Evolutionary conservation across 2,113 vertebrate species (phyloP).

Genomic region (Stegastes partitus): DNA sequence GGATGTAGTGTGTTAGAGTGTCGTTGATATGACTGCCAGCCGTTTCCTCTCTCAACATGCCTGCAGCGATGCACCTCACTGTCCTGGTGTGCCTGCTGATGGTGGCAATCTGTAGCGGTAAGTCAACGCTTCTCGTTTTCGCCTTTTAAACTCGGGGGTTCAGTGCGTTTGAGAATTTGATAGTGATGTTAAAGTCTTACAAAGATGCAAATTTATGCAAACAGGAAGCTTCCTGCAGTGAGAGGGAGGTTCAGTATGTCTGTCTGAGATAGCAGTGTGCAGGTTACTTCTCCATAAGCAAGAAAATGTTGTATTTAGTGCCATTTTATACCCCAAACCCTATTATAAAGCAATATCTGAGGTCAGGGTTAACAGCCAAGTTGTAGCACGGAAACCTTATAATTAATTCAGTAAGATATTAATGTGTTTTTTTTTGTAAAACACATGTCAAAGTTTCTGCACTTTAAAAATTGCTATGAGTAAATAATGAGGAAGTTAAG

Average conservation of each 20-base stretch:
- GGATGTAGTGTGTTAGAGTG: constrained; percentile 67
- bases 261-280: not conserved
- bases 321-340: not conserved
- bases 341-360: not conserved
- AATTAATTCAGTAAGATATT: not conserved
- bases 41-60: constrained; percentile 62
- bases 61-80: constrained; percentile 45
- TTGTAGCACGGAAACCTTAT: not conserved
- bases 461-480: not conserved
- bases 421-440: not conserved
- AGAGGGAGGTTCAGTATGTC: not conserved
- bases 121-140: constrained; percentile 43
- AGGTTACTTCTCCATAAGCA: not conserved
- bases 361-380: not conserved
- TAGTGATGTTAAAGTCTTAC: not conserved
- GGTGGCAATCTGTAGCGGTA: constrained; percentile 45
- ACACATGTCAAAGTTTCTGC: too few relatives aligned
- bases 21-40: constrained; percentile 26
- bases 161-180: not conserved
- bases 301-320: not conserved
- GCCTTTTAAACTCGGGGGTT: not conserved
- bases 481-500: constrained; percentile 7
- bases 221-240: constrained; percentile 9
- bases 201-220: constrained; percentile 66
- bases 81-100: constrained; percentile 52